These are phyloP conservation scores for Nesoenas mayeri DNA, from an alignment of 2,113 vertebrate genomes.

Conservation along the genomic window DNA sequence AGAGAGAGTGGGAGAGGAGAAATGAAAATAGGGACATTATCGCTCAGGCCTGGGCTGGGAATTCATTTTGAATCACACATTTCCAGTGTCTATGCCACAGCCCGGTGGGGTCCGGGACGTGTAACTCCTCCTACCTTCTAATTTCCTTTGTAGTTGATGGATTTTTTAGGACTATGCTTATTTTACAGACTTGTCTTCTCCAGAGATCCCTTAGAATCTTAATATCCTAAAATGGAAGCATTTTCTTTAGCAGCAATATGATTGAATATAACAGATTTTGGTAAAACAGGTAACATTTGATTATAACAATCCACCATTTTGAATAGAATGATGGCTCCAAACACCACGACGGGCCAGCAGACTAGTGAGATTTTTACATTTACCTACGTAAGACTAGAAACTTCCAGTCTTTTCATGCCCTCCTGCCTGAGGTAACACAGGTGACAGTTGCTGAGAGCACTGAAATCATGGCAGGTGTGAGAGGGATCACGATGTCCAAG, in stretches of 20 bases:
- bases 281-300: background rate
- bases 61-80: accelerated
- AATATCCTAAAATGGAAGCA: background rate
- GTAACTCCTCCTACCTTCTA: background rate
- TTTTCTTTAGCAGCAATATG: background rate
- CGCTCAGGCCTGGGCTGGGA: background rate
- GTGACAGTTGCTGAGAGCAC: accelerated
- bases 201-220: background rate
- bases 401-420: background rate
- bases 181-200: background rate
- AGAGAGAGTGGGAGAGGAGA: background rate
- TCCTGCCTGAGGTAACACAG: no score
- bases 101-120: accelerated
- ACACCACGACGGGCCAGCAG: background rate
- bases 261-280: background rate
- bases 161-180: background rate
- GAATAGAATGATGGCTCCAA: background rate
- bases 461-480: background rate
- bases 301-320: background rate
- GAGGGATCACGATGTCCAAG: background rate
- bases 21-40: background rate
- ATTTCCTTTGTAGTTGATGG: accelerated
- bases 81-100: background rate
- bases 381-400: background rate
- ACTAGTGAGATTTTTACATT: accelerated